These are phyloP conservation scores for Achatina immaculata DNA, from an alignment of 1,140 invertebrate genomes.

Conservation along the genomic window DNA sequence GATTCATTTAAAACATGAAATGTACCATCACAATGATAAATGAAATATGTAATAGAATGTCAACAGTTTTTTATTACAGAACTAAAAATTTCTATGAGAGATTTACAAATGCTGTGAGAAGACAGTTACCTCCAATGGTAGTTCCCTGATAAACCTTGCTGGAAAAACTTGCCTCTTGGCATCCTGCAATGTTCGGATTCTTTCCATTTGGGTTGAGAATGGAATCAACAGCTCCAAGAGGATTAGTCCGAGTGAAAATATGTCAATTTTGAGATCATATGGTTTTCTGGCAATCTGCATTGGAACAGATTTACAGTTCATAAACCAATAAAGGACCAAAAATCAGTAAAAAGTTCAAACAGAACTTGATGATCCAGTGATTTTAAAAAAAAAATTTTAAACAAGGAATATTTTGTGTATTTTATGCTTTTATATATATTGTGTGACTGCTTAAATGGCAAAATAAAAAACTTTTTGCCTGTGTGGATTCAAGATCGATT, in stretches of 20 bases:
- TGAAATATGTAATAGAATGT: too few species aligned
- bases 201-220: constrained; percentile 92
- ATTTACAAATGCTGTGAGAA: too few species aligned
- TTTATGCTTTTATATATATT: too few species aligned
- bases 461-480: too few species aligned
- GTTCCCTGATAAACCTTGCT: constrained; percentile 76
- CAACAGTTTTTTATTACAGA: too few species aligned
- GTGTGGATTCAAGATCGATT: too few species aligned
- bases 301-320: not conserved
- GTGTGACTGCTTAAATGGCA: too few species aligned
- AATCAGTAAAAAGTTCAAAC: not conserved
- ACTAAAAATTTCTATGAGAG: too few species aligned
- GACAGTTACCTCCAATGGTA: constrained; percentile 79
- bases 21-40: too few species aligned
- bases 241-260: constrained; percentile 94
- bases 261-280: constrained; percentile 96
- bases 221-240: constrained; percentile 91
- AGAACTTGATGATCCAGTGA: not conserved
- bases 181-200: constrained; percentile 74
- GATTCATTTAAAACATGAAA: too few species aligned
- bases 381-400: not conserved
- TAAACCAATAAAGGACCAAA: constrained; percentile 12
- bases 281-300: constrained; percentile 77
- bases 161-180: constrained; percentile 82
- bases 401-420: not conserved